Evolutionary conservation across 2,113 vertebrate species (phyloP).

Genomic region (Butastur rufipennis): DNA sequence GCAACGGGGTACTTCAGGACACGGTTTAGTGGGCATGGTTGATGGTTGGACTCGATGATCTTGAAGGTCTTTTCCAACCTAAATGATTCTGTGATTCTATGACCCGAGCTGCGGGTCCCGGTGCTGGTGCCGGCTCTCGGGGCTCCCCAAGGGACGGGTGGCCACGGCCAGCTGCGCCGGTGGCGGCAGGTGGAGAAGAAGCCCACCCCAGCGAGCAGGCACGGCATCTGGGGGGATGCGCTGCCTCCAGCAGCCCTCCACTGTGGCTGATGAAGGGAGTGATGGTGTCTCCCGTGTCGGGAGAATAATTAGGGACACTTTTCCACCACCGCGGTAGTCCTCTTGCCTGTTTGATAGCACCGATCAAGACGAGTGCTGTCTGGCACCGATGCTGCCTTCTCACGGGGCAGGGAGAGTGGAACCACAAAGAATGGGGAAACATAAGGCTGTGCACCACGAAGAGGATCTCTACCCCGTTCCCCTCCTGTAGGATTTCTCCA

Average conservation of each 20-base stretch:
- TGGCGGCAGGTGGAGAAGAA: not conserved
- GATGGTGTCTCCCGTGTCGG: not conserved
- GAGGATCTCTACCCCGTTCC: not conserved
- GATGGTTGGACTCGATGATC: too few species aligned
- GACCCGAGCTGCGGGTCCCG: not conserved
- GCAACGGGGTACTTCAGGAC: too few species aligned
- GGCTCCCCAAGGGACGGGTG: fast-evolving
- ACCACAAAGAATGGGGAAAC: not conserved
- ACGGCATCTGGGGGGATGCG: not conserved
- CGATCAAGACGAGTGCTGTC: not conserved
- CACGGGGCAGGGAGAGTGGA: not conserved
- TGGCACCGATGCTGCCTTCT: not conserved
- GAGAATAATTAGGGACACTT: not conserved
- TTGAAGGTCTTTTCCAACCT: too few species aligned
- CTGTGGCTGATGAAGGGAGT: fast-evolving
- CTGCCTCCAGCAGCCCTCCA: not conserved
- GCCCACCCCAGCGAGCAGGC: not conserved
- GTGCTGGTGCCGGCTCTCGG: not conserved
- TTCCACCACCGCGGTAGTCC: not conserved
- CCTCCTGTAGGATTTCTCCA: not conserved
- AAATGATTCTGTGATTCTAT: too few species aligned
- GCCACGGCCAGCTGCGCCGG: not conserved
- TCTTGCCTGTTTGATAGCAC: not conserved
- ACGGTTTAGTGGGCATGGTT: too few species aligned
- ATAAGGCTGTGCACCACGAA: not conserved